Evolutionary conservation across 2,797 vertebrate genomes (phyloP).

Genomic region (Lepidocolaptes lacrymiger): DNA sequence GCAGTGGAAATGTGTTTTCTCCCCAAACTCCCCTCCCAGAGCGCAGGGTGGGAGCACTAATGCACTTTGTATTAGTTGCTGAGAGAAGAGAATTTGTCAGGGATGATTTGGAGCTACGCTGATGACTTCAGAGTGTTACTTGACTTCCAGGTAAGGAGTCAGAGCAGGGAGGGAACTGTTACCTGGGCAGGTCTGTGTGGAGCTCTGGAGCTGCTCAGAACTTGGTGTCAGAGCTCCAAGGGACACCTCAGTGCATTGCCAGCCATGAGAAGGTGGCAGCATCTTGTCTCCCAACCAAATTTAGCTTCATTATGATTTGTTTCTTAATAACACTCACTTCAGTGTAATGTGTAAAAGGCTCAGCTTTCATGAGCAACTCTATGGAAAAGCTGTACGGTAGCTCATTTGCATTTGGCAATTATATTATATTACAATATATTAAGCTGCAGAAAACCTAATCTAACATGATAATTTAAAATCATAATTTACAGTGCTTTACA

Average conservation of each 20-base stretch:
- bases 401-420: slow-evolving; percentile 83
- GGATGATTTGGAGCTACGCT: not conserved
- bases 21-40: not conserved
- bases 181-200: not conserved
- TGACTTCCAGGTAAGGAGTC: not conserved
- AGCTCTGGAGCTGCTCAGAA: not conserved
- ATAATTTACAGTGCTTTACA: slow-evolving; percentile 73
- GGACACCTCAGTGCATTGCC: not conserved
- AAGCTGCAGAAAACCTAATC: slow-evolving; percentile 77
- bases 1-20: fast-evolving
- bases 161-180: not conserved
- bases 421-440: slow-evolving; percentile 78
- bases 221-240: not conserved
- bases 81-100: not conserved
- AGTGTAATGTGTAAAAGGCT: slow-evolving; percentile 72
- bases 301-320: slow-evolving; percentile 77
- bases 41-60: not conserved
- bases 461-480: slow-evolving; percentile 78
- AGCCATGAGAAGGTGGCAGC: not conserved
- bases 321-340: slow-evolving; percentile 77
- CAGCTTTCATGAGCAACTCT: slow-evolving; percentile 73
- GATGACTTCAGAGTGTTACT: not conserved
- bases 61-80: not conserved
- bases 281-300: slow-evolving; percentile 72
- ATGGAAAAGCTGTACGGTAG: slow-evolving; percentile 63